These are phyloP conservation scores for Phyto melanocephala DNA, from an alignment of 2,888 invertebrate genomes.

Conservation along the genomic window DNA sequence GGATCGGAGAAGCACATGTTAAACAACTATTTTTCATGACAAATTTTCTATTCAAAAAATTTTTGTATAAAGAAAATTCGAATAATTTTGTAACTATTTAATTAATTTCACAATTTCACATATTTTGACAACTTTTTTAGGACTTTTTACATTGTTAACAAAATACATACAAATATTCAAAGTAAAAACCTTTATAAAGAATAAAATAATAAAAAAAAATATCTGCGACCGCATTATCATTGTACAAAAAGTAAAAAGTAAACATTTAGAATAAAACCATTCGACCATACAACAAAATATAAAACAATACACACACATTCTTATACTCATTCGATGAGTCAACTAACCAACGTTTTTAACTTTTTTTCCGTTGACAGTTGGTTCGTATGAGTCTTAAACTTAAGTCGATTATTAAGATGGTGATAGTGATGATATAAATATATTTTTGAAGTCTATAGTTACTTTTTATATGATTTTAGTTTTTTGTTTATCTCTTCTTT, in stretches of 20 bases:
- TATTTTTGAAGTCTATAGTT: conserved; percentile 28
- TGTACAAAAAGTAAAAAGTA: neutral
- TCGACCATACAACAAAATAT: conserved; percentile 4
- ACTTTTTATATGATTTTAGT: neutral
- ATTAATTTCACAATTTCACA: no score
- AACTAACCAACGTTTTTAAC: neutral
- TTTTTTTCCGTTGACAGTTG: conserved; percentile 7
- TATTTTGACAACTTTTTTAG: neutral
- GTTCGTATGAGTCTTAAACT: conserved; percentile 47
- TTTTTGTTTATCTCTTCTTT: conserved; percentile 16
- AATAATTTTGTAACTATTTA: no score
- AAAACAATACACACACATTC: neutral
- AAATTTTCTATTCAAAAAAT: no score
- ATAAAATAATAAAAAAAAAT: neutral
- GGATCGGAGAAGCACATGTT: no score
- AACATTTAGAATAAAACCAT: conserved; percentile 1
- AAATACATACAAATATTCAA: neutral
- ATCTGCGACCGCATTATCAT: neutral
- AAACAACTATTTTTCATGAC: no score
- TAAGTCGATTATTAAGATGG: conserved; percentile 41
- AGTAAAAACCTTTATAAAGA: neutral
- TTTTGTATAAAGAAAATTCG: no score
- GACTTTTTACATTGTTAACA: neutral
- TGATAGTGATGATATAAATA: conserved; percentile 40
- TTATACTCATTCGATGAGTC: neutral